Evolutionary conservation across 2,113 vertebrate genomes (phyloP).

Genomic region (Hydrochoerus hydrochaeris): DNA sequence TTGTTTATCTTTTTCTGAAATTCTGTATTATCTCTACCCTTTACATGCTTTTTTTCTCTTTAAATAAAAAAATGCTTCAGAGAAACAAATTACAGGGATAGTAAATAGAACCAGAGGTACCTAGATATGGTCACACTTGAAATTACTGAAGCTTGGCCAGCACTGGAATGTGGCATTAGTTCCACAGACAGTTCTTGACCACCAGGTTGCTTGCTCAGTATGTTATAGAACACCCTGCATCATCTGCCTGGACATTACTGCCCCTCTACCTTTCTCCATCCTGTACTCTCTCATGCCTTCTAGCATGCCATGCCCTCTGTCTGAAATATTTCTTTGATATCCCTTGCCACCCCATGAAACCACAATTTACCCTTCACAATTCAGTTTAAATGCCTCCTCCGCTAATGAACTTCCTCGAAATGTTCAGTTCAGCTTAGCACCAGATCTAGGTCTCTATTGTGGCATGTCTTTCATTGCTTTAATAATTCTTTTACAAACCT

Average conservation of each 20-base stretch:
- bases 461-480: neutral
- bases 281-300: neutral
- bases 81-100: conserved; percentile 46
- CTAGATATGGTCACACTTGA: neutral
- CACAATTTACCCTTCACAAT: neutral
- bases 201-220: neutral
- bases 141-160: neutral
- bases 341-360: neutral
- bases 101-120: neutral
- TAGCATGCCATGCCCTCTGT: neutral
- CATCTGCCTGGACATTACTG: neutral
- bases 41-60: too few species aligned
- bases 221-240: neutral
- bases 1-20: too few species aligned
- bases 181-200: neutral
- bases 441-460: neutral
- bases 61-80: neutral
- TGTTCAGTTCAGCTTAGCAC: neutral
- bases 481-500: conserved; percentile 8
- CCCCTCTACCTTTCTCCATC: neutral
- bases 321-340: neutral
- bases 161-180: neutral
- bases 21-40: too few species aligned
- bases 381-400: neutral
- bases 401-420: conserved; percentile 27